phyloP scores from a whole-genome alignment of 2,888 invertebrate genomes.

The Meteorus cinctellus region DNA sequence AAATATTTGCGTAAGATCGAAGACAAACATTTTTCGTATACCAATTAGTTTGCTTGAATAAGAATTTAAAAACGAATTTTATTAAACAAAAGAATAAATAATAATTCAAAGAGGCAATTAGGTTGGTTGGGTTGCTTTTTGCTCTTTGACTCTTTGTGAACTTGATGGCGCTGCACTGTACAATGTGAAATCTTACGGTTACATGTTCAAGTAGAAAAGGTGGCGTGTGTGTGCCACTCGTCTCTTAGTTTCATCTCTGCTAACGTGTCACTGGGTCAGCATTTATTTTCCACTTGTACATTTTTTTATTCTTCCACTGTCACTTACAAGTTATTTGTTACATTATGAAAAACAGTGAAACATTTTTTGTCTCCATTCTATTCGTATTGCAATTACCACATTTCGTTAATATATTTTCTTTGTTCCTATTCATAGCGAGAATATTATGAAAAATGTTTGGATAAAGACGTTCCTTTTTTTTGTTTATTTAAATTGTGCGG shows the following conservation, averaged over 20 bases:
- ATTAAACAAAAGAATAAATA: background rate
- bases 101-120: background rate
- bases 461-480: too few species aligned
- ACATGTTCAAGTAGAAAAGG: conserved; percentile 7
- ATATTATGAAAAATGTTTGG: too few species aligned
- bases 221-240: background rate
- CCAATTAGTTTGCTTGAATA: background rate
- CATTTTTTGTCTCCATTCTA: background rate
- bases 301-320: background rate
- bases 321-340: conserved; percentile 3
- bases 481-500: too few species aligned
- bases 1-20: background rate
- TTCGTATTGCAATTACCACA: background rate
- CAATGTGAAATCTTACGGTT: background rate
- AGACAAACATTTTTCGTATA: background rate
- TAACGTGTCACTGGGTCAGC: conserved; percentile 29
- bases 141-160: background rate
- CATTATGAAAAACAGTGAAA: background rate
- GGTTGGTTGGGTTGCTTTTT: background rate
- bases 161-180: background rate
- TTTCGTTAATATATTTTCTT: too few species aligned
- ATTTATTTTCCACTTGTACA: background rate
- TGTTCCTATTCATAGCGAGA: too few species aligned
- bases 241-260: background rate
- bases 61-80: background rate